Base-by-base conservation (phyloP, 2,797 vertebrate species). In the Diplodus sargus region DNA sequence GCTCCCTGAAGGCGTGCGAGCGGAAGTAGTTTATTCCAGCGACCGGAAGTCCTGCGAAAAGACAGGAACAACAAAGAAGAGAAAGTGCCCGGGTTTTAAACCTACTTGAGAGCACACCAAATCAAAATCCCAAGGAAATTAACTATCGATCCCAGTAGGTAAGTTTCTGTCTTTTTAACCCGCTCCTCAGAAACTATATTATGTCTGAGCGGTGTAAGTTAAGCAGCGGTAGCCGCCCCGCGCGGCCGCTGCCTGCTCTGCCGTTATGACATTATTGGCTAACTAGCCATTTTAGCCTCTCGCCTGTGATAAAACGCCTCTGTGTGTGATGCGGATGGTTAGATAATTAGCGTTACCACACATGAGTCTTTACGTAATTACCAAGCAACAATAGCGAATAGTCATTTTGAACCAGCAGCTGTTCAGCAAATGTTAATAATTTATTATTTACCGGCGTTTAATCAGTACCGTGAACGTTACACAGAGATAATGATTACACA, bases 31-130 rank as follows among this genome's bases (percentile, higher is more conserved):
- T 74, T n/a, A 20, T 54, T 11, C 4, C 48, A 67, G 65, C 54
- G 18, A 48, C 86, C 92, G 92, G 93, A 92, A 51, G 86, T 81
- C 72, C 78, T 5, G 72, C 14, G 67, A n/a, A 70, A 34, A 78
- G 75, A 78, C 90, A 88, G 91, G 86, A 91, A 92, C 91, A 92
- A 93, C 88, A 94, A 93, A 93, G 88, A 90, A 28, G 75, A 81
- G 86, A 85, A 90, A 86, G 87, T 86, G 56, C 69, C 84, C 87
- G 67, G 87, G 62, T 53, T 89, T 84, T 67, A 82, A 88, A 82
- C 49, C 76, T 22, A 14, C 43, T 68, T 48, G 25, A 43, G 48
- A 75, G n/a, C 75, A 70, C 68, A 17, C 16, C 28, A 48, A 52
- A 75, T 25, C 45, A 16, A 23, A 16, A 65, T 70, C 48, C 12